Percentiles rank a stretch among this genome's conserved stretches.
Evolutionary conservation across 1,140 invertebrate genomes (phyloP).

Genomic region (Procambarus virginalis): DNA sequence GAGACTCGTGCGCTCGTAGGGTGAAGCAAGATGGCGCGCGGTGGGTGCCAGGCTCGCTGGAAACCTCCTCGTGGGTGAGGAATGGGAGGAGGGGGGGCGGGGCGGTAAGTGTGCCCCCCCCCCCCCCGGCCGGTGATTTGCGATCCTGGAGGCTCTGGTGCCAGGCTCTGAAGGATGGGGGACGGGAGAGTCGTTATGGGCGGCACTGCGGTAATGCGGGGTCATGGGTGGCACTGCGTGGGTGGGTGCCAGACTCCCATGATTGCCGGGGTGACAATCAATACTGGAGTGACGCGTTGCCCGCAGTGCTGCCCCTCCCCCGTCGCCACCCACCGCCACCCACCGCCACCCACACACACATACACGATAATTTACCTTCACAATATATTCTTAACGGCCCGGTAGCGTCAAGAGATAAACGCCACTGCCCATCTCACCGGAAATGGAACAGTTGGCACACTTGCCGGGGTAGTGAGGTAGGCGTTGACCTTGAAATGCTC

Average conservation of each 20-base stretch:
- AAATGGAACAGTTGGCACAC: no score
- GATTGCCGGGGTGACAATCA: slow-evolving; percentile 59
- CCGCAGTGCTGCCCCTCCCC: slow-evolving; percentile 47
- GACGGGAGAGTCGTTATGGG: neutral
- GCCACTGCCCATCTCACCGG: neutral
- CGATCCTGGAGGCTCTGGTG: neutral
- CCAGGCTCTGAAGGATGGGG: neutral
- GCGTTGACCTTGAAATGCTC: neutral
- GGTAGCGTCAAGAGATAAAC: neutral
- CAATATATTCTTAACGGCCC: neutral
- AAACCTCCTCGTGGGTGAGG: neutral
- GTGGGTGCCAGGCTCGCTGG: neutral
- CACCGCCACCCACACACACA: slow-evolving; percentile 19
- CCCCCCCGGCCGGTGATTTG: neutral
- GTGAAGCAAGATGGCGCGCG: slow-evolving; percentile 31
- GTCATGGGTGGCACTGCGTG: slow-evolving; percentile 20
- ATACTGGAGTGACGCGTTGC: slow-evolving; percentile 62
- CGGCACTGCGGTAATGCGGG: slow-evolving; percentile 19
- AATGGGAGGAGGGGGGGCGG: no score
- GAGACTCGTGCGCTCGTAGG: neutral
- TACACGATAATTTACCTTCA: neutral
- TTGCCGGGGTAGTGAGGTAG: neutral
- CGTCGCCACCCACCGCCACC: neutral
- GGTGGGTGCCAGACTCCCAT: slow-evolving; percentile 38
- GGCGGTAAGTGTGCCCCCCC: neutral